A percentile compares a stretch with the other conserved stretches of the same genome.
phyloP scores from a whole-genome alignment of 2,888 invertebrate genomes.

The Acanthosepion esculentum region DNA sequence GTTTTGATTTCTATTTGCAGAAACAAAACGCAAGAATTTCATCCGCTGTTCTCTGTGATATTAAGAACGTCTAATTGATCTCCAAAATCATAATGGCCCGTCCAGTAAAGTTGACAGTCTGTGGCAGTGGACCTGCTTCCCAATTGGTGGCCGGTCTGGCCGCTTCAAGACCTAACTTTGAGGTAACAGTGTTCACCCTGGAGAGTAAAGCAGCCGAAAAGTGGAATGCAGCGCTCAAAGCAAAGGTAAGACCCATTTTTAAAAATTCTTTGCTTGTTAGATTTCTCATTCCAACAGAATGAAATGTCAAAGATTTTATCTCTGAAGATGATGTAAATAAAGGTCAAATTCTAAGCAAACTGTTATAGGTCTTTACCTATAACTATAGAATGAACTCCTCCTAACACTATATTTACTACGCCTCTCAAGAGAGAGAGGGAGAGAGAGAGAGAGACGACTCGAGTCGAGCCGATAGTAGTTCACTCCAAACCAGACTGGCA shows the following conservation, averaged over 20 bases:
- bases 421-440: too few relatives aligned
- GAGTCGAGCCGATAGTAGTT: too few relatives aligned
- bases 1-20: not conserved
- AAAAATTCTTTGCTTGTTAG: not conserved
- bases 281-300: too few relatives aligned
- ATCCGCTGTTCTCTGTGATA: not conserved
- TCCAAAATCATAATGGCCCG: not conserved
- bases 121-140: not conserved
- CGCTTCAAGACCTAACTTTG: slow-evolving; percentile 38
- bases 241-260: not conserved
- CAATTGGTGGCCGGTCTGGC: slow-evolving; percentile 42
- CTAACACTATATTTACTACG: too few relatives aligned
- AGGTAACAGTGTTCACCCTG: not conserved
- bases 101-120: slow-evolving; percentile 34
- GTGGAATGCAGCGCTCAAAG: slow-evolving; percentile 35
- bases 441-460: too few relatives aligned
- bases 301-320: too few relatives aligned
- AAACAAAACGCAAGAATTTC: not conserved
- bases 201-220: not conserved
- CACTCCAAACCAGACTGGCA: too few relatives aligned
- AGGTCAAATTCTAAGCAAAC: too few relatives aligned
- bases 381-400: too few relatives aligned
- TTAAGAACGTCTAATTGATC: not conserved
- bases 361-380: too few relatives aligned
- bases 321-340: too few relatives aligned